Evolutionary conservation across 2,888 invertebrate species (phyloP).

Genomic region (Drosophila phalerata): DNA sequence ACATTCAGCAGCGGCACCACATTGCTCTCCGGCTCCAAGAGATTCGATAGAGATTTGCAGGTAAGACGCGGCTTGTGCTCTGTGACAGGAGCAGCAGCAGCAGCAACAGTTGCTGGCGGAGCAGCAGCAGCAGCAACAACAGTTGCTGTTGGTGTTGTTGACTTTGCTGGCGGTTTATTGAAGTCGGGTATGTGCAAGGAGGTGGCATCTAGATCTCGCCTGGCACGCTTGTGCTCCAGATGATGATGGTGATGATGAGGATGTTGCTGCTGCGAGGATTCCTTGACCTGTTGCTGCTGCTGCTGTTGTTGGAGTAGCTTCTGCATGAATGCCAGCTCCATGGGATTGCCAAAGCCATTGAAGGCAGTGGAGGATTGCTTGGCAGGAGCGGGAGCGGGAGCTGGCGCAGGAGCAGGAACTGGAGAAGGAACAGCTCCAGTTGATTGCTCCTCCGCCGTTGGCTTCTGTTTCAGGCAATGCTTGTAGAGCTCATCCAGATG

Average conservation of each 20-base stretch:
- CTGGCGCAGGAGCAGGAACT: conserved; percentile 16
- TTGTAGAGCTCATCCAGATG: conserved; percentile 74
- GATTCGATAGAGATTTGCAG: conserved; percentile 88
- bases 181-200: conserved; percentile 72
- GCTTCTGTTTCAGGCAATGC: conserved; percentile 68
- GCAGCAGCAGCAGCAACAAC: conserved; percentile 8
- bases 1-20: conserved; percentile 66
- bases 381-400: background rate
- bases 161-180: conserved; percentile 71
- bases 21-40: conserved; percentile 86
- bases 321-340: conserved; percentile 89
- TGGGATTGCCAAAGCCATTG: conserved; percentile 77
- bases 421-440: conserved; percentile 15
- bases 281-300: conserved; percentile 73
- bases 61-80: conserved; percentile 87
- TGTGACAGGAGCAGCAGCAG: conserved; percentile 62
- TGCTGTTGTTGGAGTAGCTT: conserved; percentile 88
- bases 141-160: conserved; percentile 10
- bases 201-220: conserved; percentile 55
- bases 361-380: conserved; percentile 10
- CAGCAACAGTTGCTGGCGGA: conserved; percentile 20
- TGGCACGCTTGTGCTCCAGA: conserved; percentile 63
- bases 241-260: conserved; percentile 77
- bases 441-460: conserved; percentile 82
- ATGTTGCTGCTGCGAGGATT: conserved; percentile 58